These are phyloP conservation scores for Drosophila bocki DNA, from an alignment of 1,140 invertebrate species.

Conservation along the genomic window DNA sequence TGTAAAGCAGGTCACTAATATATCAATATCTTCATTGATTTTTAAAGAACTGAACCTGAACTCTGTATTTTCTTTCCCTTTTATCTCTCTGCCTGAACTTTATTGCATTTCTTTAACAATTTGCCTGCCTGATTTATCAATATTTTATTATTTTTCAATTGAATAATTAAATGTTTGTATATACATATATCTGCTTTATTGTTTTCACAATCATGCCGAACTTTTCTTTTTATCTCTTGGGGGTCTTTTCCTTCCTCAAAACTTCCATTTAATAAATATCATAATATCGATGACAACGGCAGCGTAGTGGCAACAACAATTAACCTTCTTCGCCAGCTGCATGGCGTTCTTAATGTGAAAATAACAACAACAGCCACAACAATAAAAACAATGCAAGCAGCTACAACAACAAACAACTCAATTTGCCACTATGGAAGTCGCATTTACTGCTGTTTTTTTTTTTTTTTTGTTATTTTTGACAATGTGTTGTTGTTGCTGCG, in stretches of 20 bases:
- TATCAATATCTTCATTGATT: background rate
- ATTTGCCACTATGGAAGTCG: constrained; percentile 37
- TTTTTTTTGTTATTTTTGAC: constrained; percentile 24
- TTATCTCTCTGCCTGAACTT: background rate
- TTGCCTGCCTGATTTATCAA: constrained; percentile 25
- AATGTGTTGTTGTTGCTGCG: constrained; percentile 4
- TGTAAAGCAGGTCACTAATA: too few relatives aligned
- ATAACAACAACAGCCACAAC: constrained; percentile 27
- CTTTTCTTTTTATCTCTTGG: constrained; percentile 36
- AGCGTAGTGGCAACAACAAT: constrained; percentile 34
- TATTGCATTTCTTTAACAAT: constrained; percentile 18
- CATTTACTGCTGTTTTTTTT: constrained; percentile 10
- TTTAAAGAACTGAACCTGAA: background rate
- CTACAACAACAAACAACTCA: constrained; percentile 47
- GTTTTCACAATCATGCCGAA: constrained; percentile 3
- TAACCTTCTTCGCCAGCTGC: constrained; percentile 39
- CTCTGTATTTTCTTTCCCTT: background rate
- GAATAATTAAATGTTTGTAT: constrained; percentile 33
- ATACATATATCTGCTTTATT: constrained; percentile 10
- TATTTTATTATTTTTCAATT: constrained; percentile 31
- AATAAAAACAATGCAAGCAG: constrained; percentile 19
- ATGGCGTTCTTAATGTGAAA: constrained; percentile 38
- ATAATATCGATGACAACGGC: constrained; percentile 52
- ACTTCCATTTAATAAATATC: constrained; percentile 27
- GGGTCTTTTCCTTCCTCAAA: constrained; percentile 1